phyloP scores from a whole-genome alignment of 2,797 vertebrate genomes.

The Pangasius djambal region DNA sequence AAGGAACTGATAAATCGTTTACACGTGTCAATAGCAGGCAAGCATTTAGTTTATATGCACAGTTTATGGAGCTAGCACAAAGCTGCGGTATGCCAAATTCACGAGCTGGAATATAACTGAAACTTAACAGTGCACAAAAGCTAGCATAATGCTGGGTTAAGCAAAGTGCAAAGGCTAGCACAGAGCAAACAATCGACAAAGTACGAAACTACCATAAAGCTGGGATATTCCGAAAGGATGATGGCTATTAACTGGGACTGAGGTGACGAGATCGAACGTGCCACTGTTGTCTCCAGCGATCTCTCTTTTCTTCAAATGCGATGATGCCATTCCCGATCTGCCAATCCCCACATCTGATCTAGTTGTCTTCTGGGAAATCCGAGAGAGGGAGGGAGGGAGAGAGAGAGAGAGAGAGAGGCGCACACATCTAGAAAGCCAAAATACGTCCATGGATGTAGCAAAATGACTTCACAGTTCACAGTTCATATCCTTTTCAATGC shows the following conservation, averaged over 20 bases:
- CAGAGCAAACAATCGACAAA: not conserved
- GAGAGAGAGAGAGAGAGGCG: not conserved
- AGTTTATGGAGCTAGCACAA: not conserved
- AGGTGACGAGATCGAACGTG: not conserved
- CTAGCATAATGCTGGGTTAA: not conserved
- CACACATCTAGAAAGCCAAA: not conserved
- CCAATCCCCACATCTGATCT: not conserved
- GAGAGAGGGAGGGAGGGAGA: not conserved
- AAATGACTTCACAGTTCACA: not conserved
- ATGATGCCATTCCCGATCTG: not conserved
- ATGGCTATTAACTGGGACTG: not conserved
- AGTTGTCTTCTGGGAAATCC: constrained; percentile 1
- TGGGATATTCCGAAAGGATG: not conserved
- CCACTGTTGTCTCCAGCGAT: not conserved
- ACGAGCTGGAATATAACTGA: not conserved
- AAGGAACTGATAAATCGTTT: not conserved
- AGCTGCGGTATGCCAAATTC: no score
- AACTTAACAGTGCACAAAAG: not conserved
- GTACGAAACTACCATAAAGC: not conserved
- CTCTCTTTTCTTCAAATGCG: not conserved
- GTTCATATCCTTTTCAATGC: not conserved
- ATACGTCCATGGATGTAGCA: not conserved
- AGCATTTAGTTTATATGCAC: not conserved
- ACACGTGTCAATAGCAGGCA: not conserved
- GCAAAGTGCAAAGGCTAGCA: not conserved